These are phyloP conservation scores for pig (Sus scrofa) DNA, from an alignment of 2,113 vertebrate genomes.

Conservation along the genomic window T2T-Sscrofa CM000813.6:126705501-126706000, in stretches of 20 bases:
- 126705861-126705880: background rate
- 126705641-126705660: background rate
- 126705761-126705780: background rate
- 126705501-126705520: background rate
- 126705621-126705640: background rate
- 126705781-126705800: background rate
- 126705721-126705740: background rate
- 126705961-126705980: background rate
- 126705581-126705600: background rate
- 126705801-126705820: background rate
- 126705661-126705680: background rate
- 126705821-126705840: background rate
- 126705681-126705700: background rate
- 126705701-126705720: background rate
- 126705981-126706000: background rate
- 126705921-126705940: background rate
- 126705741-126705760: background rate
- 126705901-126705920: background rate
- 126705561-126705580: background rate
- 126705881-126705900: background rate
- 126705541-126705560: background rate
- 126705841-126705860: background rate
- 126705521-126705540: background rate
- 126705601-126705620: background rate
- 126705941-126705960: background rate